These are phyloP conservation scores for Indri indri DNA, from an alignment of 2,113 vertebrate species.

Conservation along the genomic window DNA sequence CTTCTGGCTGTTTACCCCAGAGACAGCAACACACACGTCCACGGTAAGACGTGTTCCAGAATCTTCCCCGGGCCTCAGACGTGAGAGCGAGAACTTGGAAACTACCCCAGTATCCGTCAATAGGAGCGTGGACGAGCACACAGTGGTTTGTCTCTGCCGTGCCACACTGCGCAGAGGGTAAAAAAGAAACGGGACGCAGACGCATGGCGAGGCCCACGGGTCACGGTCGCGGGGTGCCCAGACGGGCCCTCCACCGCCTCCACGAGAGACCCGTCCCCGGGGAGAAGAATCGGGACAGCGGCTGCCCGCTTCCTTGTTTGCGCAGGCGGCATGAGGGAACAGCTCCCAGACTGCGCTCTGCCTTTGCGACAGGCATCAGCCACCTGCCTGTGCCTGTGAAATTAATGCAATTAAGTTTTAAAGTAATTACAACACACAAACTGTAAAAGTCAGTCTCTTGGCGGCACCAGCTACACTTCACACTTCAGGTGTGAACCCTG, in stretches of 20 bases:
- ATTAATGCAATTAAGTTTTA: neutral
- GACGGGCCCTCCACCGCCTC: neutral
- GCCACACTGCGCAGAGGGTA: neutral
- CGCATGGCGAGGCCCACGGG: neutral
- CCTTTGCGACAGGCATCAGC: neutral
- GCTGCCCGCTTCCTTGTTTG: accelerated
- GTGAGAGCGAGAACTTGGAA: neutral
- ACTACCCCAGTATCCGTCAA: neutral
- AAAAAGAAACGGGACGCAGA: neutral
- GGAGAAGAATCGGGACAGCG: neutral
- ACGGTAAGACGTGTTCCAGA: neutral
- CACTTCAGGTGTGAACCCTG: neutral
- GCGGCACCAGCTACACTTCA: neutral
- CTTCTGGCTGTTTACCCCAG: too few relatives aligned
- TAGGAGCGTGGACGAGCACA: neutral
- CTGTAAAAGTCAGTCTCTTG: neutral
- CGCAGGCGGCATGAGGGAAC: neutral
- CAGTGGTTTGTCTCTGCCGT: too few relatives aligned
- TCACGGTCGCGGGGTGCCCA: neutral
- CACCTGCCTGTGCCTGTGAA: neutral
- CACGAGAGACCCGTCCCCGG: neutral
- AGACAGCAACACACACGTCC: neutral
- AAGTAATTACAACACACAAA: neutral
- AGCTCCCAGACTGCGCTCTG: neutral
- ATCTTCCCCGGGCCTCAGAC: neutral